These are phyloP conservation scores for Anthonomus grandis DNA, from an alignment of 1,140 invertebrate species.

Conservation along the genomic window DNA sequence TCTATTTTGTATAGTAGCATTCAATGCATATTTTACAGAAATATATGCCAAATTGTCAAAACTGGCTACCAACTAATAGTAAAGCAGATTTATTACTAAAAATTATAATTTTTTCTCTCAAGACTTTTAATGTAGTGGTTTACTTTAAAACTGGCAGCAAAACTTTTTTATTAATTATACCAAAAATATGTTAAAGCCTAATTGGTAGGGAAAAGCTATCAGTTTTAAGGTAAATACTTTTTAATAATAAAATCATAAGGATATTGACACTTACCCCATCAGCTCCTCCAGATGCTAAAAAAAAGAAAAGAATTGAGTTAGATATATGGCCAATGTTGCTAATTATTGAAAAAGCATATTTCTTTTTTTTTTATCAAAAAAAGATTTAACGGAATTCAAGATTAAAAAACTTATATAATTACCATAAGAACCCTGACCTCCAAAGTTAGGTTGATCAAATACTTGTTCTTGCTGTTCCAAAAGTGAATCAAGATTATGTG, in stretches of 20 bases:
- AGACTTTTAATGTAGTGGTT: too few species aligned
- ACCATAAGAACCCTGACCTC: slow-evolving; percentile 3
- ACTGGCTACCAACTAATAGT: slow-evolving; percentile 5
- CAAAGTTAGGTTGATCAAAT: slow-evolving; percentile 27
- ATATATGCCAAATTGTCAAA: slow-evolving; percentile 8
- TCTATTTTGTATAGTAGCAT: too few species aligned
- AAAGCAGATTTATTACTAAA: slow-evolving; percentile 10
- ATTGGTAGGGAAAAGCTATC: too few species aligned
- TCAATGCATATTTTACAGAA: slow-evolving; percentile 20
- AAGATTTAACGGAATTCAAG: background rate
- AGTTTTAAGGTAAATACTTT: slow-evolving; percentile 3
- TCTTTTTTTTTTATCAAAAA: background rate
- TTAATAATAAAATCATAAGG: too few species aligned
- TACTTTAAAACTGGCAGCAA: too few species aligned
- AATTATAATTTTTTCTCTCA: too few species aligned
- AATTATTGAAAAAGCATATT: background rate
- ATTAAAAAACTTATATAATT: slow-evolving; percentile 2
- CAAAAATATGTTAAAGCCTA: too few species aligned
- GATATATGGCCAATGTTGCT: background rate
- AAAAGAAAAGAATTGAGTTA: background rate
- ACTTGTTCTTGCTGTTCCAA: slow-evolving; percentile 44
- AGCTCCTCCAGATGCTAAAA: slow-evolving; percentile 12
- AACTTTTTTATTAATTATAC: too few species aligned
- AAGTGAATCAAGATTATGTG: slow-evolving; percentile 46
- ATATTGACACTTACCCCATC: slow-evolving; percentile 22